Evolutionary conservation across 2,113 vertebrate genomes (phyloP).

Genomic region (Raja brachyura): DNA sequence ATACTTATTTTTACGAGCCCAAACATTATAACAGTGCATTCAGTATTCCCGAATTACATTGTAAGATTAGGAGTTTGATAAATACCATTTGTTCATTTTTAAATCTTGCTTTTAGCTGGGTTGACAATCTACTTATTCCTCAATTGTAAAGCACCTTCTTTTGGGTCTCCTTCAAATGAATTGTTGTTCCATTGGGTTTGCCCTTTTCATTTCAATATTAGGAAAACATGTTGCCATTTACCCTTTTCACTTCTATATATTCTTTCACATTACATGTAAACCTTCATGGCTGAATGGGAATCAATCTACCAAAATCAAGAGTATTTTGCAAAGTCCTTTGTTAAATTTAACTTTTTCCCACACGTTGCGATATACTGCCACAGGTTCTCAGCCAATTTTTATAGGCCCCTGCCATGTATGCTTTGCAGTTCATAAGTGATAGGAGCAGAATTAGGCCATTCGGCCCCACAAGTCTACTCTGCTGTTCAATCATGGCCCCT

Average conservation of each 20-base stretch:
- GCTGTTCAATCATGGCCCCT: not conserved
- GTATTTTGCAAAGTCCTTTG: not conserved
- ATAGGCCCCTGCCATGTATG: not conserved
- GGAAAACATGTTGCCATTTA: not conserved
- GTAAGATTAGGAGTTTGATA: not conserved
- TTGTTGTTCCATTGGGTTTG: not conserved
- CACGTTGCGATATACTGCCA: not conserved
- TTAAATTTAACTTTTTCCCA: not conserved
- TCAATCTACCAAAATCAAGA: not conserved
- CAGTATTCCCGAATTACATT: not conserved
- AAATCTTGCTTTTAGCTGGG: not conserved
- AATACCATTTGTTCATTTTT: not conserved
- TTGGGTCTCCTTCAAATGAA: not conserved
- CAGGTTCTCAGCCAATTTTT: not conserved
- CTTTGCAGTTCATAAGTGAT: not conserved
- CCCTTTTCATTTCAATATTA: not conserved
- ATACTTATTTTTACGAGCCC: not conserved
- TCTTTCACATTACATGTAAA: not conserved
- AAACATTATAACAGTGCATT: not conserved
- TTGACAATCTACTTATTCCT: not conserved
- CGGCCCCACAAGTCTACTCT: no score
- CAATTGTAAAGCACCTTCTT: not conserved
- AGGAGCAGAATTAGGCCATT: no score
- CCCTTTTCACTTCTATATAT: not conserved
- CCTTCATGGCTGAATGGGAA: not conserved